Base-by-base conservation (phyloP, 2,888 invertebrate species). In the Caenorhabditis drosophilae region DNA sequence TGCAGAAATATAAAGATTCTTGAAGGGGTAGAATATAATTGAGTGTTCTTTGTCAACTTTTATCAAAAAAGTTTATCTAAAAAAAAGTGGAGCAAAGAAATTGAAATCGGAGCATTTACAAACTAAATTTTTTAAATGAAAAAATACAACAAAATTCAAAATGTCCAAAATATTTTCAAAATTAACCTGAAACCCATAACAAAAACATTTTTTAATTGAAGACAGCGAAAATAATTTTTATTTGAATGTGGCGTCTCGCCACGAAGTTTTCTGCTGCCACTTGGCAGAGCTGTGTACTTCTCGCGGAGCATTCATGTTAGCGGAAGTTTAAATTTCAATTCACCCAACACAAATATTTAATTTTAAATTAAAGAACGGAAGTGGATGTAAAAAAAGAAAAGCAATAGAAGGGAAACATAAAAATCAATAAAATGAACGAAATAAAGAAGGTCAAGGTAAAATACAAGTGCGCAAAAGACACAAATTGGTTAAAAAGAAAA, bases 221-320 rank as follows among this genome's bases (percentile, higher is more conserved):
- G n/a, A n/a, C n/a, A n/a, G n/a, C n/a, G n/a, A n/a, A n/a, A n/a
- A n/a, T n/a, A n/a, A n/a, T n/a, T n/a, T n/a, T n/a, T n/a, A n/a
- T 18, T 34, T 35, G 22, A 34, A 36, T 15, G 11, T 6, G 15
- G 35, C 31, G 50, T 50, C 50, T 38, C 49, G 50, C 50, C 44
- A 40, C 57, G 57, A 57, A 38, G 36, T 40, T 40, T 53, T 36
- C 45, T n/a, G n/a, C n/a, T 41, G 55, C 47, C 47, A 18, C 38
- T 44, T 57, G 57, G 44, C 44, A 50, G 11, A 9, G 36, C 16
- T 26, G 57, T 57, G 57, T 50, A 57, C 22, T 49, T 20, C 57
- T 38, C 57, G 20, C 45, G 57, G 57, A 57, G 45, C n/a, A 9
- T 18, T 12, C 15, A 35, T 45, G 35, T 27, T 20, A 16, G 50